Evolutionary conservation across 2,888 invertebrate species (phyloP).

Genomic region (Clunio marinus): DNA sequence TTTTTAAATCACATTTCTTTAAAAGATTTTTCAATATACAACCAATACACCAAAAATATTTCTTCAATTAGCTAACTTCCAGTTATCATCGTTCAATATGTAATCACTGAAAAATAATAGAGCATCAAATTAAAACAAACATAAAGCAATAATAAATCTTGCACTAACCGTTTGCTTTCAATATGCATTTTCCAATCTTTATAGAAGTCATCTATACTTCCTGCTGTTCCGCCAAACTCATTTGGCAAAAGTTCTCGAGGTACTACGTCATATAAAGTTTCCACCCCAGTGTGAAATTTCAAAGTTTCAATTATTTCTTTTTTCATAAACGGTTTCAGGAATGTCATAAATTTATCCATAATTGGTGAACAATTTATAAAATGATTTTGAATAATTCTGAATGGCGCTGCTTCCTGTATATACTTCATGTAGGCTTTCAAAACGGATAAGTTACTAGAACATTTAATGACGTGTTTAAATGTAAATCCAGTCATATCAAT

Average conservation of each 20-base stretch:
- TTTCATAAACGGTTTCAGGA: slow-evolving; percentile 2
- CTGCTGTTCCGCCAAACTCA: slow-evolving; percentile 30
- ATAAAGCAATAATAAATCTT: background rate
- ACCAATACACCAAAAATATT: no score
- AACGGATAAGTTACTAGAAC: background rate
- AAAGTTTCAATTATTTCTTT: slow-evolving; percentile 9
- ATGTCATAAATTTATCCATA: slow-evolving; percentile 9
- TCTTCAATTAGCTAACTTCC: background rate
- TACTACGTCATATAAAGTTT: background rate
- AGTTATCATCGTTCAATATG: slow-evolving; percentile 21
- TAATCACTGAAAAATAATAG: slow-evolving; percentile 15
- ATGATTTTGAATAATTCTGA: slow-evolving; percentile 27
- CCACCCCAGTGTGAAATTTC: background rate
- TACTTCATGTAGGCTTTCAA: slow-evolving; percentile 7
- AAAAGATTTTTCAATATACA: no score
- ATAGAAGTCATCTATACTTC: background rate
- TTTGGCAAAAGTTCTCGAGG: slow-evolving; percentile 13
- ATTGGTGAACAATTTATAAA: slow-evolving; percentile 29
- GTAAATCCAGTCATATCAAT: slow-evolving; percentile 13
- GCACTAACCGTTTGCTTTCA: slow-evolving; percentile 13
- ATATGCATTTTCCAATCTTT: slow-evolving; percentile 12
- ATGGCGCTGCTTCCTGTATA: slow-evolving; percentile 27
- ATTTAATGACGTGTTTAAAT: slow-evolving; percentile 17
- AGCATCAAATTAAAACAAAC: background rate
- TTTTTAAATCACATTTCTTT: no score